These are phyloP conservation scores for Aleadryas rufinucha DNA, from an alignment of 2,113 vertebrate genomes.

Conservation along the genomic window DNA sequence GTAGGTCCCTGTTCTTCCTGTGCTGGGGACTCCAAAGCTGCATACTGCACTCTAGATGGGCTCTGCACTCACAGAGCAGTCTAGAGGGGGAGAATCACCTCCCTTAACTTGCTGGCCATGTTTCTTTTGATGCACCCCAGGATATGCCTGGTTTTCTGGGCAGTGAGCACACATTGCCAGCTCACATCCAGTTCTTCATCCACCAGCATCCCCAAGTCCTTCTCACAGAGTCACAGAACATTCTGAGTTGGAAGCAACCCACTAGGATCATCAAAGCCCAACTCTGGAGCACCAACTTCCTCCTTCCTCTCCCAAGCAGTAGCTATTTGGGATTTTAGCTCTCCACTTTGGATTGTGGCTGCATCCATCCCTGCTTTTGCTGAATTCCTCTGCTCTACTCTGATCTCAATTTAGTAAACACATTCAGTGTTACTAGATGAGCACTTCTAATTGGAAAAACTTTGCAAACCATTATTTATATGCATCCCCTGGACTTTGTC, in stretches of 20 bases:
- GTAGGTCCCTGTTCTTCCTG: neutral
- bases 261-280: neutral
- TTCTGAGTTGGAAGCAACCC: neutral
- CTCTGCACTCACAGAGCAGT: neutral
- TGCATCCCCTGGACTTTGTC: neutral
- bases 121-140: neutral
- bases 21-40: neutral
- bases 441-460: neutral
- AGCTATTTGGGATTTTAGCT: neutral
- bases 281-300: rapidly evolving
- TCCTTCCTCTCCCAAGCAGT: neutral
- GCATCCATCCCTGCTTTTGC: neutral
- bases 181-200: neutral
- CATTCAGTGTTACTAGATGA: neutral
- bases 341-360: neutral
- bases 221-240: neutral
- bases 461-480: neutral
- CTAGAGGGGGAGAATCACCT: neutral
- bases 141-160: neutral
- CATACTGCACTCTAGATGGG: neutral
- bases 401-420: neutral
- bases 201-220: neutral
- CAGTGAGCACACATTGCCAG: neutral
- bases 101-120: neutral
- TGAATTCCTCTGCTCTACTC: neutral